A percentile compares a stretch with the other conserved stretches of the same genome.
These are phyloP conservation scores for Motacilla alba DNA, from an alignment of 2,113 vertebrate genomes.

Conservation along the genomic window DNA sequence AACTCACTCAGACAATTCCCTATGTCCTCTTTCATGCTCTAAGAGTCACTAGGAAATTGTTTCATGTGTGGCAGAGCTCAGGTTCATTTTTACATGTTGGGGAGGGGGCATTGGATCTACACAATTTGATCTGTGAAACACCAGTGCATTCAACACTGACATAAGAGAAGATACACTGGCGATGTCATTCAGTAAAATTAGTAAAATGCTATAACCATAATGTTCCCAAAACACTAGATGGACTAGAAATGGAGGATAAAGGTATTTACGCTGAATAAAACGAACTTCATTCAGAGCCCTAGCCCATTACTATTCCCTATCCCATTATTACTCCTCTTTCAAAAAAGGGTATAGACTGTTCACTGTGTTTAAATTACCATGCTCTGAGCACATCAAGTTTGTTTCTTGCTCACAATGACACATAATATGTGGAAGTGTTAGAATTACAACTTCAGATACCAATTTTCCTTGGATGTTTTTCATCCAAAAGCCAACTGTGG, in stretches of 20 bases:
- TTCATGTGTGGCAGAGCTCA: neutral
- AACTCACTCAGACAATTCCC: neutral
- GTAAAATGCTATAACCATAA: neutral
- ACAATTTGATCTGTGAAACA: neutral
- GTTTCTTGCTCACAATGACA: neutral
- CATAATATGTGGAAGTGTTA: neutral
- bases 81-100: neutral
- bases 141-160: neutral
- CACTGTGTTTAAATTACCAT: neutral
- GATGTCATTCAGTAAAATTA: neutral
- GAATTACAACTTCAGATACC: neutral
- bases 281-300: neutral
- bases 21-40: neutral
- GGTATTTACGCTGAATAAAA: neutral
- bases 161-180: neutral
- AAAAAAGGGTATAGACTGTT: neutral
- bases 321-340: neutral
- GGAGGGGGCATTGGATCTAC: neutral
- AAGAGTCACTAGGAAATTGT: neutral
- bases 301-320: neutral
- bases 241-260: neutral
- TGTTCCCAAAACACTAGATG: neutral
- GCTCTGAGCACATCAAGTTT: neutral
- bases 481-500: neutral
- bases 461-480: neutral